These are phyloP conservation scores for Calidris pugnax DNA, from an alignment of 2,113 vertebrate genomes.

Conservation along the genomic window DNA sequence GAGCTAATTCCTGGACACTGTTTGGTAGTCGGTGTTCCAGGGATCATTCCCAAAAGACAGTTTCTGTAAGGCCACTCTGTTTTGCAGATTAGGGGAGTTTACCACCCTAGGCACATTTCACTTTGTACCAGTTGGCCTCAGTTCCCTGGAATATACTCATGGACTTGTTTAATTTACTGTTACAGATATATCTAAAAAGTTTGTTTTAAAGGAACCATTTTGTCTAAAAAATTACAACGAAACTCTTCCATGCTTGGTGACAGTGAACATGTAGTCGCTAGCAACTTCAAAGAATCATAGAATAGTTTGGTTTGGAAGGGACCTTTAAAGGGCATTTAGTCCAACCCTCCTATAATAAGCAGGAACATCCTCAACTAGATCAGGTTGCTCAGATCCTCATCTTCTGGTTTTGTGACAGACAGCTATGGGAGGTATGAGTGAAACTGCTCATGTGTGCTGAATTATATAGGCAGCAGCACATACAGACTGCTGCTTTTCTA, in stretches of 20 bases:
- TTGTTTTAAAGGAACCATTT: neutral
- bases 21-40: slow-evolving; percentile 28
- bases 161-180: neutral
- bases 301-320: neutral
- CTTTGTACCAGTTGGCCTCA: slow-evolving; percentile 17
- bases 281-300: neutral
- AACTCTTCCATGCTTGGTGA: neutral
- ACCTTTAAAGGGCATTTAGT: neutral
- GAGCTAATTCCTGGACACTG: slow-evolving; percentile 59
- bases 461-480: neutral
- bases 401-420: neutral
- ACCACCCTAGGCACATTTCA: neutral
- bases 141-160: neutral
- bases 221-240: neutral
- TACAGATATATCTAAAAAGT: neutral
- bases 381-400: neutral
- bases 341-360: neutral
- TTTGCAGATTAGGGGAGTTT: slow-evolving; percentile 3
- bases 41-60: slow-evolving; percentile 7
- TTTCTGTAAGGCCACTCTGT: slow-evolving; percentile 37
- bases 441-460: neutral
- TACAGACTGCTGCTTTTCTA: neutral
- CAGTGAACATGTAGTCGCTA: neutral
- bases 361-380: neutral
- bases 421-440: neutral